A percentile compares a stretch with the other conserved stretches of the same genome.
Conservation (phyloP, 2,113 vertebrate species). For the Paracanthobrama guichenoti region DNA sequence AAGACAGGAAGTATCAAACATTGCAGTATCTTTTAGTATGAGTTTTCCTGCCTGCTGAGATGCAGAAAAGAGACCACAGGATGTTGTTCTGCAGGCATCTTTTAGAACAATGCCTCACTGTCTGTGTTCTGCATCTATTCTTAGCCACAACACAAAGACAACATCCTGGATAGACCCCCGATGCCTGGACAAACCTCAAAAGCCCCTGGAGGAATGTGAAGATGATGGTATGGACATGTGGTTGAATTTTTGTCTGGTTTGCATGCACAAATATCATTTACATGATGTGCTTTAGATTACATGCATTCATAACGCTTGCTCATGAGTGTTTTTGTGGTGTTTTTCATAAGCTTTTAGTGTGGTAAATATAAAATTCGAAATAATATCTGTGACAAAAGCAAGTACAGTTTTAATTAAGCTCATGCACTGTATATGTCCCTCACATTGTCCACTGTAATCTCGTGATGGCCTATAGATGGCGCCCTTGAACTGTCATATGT, state of each 20-base stretch:
- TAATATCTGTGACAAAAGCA: not conserved
- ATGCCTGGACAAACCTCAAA: slow-evolving; percentile 98
- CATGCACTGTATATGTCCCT: too few relatives aligned
- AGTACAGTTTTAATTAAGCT: not conserved
- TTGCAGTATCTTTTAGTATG: slow-evolving; percentile 4
- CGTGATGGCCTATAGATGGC: slow-evolving; percentile 65
- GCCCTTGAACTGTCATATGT: slow-evolving; percentile 60
- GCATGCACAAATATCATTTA: slow-evolving; percentile 1
- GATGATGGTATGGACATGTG: slow-evolving; percentile 87
- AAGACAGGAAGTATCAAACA: not conserved
- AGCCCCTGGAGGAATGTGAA: slow-evolving; percentile 99
- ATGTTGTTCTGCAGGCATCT: slow-evolving; percentile 26
- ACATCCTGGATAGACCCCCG: slow-evolving; percentile 99
- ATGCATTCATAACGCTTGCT: not conserved
- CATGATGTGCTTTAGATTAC: slow-evolving; percentile 5
- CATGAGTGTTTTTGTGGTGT: not conserved
- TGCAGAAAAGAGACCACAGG: slow-evolving; percentile 22
- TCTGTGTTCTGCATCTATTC: slow-evolving; percentile 52
- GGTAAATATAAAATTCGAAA: not conserved
- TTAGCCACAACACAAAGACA: slow-evolving; percentile 98
- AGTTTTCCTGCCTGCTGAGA: slow-evolving; percentile 16
- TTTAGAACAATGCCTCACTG: slow-evolving; percentile 24
- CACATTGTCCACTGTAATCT: not conserved
- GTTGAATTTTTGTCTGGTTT: slow-evolving; percentile 1
- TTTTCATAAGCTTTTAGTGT: not conserved